A percentile compares a stretch with the other conserved stretches of the same genome.
Evolutionary conservation across 2,888 invertebrate species (phyloP).

Genomic region (Octodonta nipae): DNA sequence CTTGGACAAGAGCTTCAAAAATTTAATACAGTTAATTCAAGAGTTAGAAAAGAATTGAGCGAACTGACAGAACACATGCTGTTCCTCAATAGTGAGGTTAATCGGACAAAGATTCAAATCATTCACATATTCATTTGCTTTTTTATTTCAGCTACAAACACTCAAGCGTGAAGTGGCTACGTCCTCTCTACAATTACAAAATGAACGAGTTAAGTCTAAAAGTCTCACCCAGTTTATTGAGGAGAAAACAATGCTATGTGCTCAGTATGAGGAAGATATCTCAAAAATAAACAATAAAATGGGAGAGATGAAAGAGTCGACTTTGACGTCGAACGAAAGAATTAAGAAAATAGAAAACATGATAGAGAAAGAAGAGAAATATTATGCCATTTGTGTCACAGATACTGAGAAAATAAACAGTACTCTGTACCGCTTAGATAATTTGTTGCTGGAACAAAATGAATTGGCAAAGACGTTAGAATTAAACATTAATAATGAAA

Average conservation of each 20-base stretch:
- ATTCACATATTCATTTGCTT: too few species aligned
- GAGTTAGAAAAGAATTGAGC: slow-evolving; percentile 27
- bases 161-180: slow-evolving; percentile 39
- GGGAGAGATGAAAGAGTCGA: slow-evolving; percentile 38
- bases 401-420: slow-evolving; percentile 20
- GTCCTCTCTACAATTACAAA: slow-evolving; percentile 30
- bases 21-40: slow-evolving; percentile 33
- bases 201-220: slow-evolving; percentile 24
- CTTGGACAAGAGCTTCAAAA: slow-evolving; percentile 33
- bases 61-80: slow-evolving; percentile 27
- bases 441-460: slow-evolving; percentile 16
- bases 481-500: slow-evolving; percentile 40
- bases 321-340: slow-evolving; percentile 37
- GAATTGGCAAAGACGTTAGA: slow-evolving; percentile 28
- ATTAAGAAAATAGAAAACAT: slow-evolving; percentile 47
- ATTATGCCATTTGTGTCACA: slow-evolving; percentile 12
- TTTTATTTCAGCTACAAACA: slow-evolving; percentile 33
- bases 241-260: slow-evolving; percentile 17
- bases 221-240: slow-evolving; percentile 19
- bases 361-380: slow-evolving; percentile 41
- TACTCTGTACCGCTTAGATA: slow-evolving; percentile 13
- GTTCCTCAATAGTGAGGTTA: slow-evolving; percentile 35
- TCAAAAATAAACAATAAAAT: slow-evolving; percentile 38
- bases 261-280: slow-evolving; percentile 18
- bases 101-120: too few species aligned